Evolutionary conservation across 2,113 vertebrate genomes (phyloP), one percentile per base, ranked within the genome.

Genomic region (Suricata suricatta): DNA sequence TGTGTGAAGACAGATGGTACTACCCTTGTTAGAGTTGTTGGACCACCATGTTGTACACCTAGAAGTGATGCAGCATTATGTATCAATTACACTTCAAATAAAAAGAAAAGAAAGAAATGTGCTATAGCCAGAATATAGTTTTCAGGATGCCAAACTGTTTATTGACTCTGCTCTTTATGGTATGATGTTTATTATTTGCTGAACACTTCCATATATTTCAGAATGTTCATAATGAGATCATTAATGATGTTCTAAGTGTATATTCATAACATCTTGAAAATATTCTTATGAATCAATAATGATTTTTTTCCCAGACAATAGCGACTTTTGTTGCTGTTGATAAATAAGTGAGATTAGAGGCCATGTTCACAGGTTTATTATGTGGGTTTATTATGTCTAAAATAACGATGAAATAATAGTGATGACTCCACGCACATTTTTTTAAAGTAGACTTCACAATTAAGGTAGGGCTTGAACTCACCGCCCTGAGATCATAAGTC

Each of bases 251-350:
- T 83, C 89, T 82, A 92, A 72, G 27, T 17, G 1, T 29, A 25
- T 84, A 63, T 63, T 25, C 11, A n/a, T 13, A 79, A 31, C 74
- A 77, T 47, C 41, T 97, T 85, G 21, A 85, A 97, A 96, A 91
- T 93, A 77, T 38, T 52, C 17, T 54, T 2, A 27, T 79, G 66
- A 54, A 31, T 88, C 69, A 63, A 74, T 66, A 64, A 82, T 63
- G 66, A 90, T 17, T 35, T 35, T 90, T 90, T 95, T n/a, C 60
- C 71, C 38, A 68, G 14, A 27, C 9, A 72, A 33, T 21, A 7
- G 14, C 35, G 27, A 44, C 14, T 3, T 35, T 81, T 87, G 74
- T 81, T 71, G 19, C 17, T 54, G 12, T n/a, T 54, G 12, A 29
- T 92, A 14, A 92, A 54, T 77, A 79, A 54, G 31, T 50, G 38